Evolutionary conservation across 2,888 invertebrate species (phyloP).

Genomic region (Scrobipalpa atriplicella): DNA sequence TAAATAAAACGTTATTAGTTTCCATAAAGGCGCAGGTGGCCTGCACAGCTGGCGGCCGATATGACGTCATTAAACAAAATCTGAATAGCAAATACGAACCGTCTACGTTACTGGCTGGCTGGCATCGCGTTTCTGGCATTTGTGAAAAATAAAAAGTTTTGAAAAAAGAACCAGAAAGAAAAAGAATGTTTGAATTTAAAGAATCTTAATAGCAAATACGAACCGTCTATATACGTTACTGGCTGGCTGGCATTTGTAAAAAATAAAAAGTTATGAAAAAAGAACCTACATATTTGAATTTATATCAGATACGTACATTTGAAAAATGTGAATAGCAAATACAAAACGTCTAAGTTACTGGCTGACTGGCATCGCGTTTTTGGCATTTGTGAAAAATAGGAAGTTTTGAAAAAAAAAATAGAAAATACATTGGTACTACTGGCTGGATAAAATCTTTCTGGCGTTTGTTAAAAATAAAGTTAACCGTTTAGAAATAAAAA

Average conservation of each 20-base stretch:
- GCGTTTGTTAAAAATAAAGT: too few relatives aligned
- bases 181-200: neutral
- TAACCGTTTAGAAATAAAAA: too few relatives aligned
- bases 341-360: slow-evolving; percentile 11
- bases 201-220: slow-evolving; percentile 20
- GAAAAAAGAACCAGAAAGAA: neutral
- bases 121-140: slow-evolving; percentile 5
- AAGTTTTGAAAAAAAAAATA: neutral
- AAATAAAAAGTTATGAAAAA: slow-evolving; percentile 1
- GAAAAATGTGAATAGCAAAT: neutral
- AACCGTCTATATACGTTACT: slow-evolving; percentile 9
- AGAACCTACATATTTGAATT: neutral
- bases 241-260: slow-evolving; percentile 14
- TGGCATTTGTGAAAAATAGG: slow-evolving; percentile 10
- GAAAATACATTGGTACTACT: too few relatives aligned
- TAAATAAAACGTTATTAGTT: slow-evolving; percentile 53
- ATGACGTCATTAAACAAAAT: slow-evolving; percentile 40
- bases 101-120: slow-evolving; percentile 12
- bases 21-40: slow-evolving; percentile 48
- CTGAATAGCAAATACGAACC: slow-evolving; percentile 22
- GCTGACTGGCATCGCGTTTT: neutral
- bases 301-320: neutral
- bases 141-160: neutral
- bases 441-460: too few relatives aligned
- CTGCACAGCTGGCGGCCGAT: slow-evolving; percentile 49